Percentiles rank a stretch among this genome's conserved stretches.
Evolutionary conservation across 2,888 invertebrate species (phyloP).

Genomic region (Linnaemya vulpina): DNA sequence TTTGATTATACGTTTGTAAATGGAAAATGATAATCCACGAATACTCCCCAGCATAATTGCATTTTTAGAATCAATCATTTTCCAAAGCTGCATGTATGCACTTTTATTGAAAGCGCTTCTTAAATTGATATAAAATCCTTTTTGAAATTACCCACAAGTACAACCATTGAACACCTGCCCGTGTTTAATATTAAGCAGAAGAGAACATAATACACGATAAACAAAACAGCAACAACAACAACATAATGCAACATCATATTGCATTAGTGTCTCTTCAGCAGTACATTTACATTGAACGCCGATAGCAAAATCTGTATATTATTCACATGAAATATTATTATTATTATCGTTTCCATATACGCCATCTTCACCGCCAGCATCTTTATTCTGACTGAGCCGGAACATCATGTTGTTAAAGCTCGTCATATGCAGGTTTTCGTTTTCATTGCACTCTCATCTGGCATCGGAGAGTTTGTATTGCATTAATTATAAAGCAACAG

Average conservation of each 20-base stretch:
- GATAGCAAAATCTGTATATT: slow-evolving; percentile 42
- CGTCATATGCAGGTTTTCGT: slow-evolving; percentile 29
- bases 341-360: slow-evolving; percentile 11
- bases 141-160: neutral
- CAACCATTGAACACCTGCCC: neutral
- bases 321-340: slow-evolving; percentile 42
- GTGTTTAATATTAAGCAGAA: neutral
- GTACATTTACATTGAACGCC: slow-evolving; percentile 26
- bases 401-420: slow-evolving; percentile 12
- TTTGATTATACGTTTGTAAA: neutral
- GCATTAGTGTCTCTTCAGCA: slow-evolving; percentile 38
- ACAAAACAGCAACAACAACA: neutral
- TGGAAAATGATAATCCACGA: neutral
- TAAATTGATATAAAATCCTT: neutral
- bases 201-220: too few relatives aligned
- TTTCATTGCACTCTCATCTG: slow-evolving; percentile 23
- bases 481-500: slow-evolving; percentile 44
- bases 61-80: neutral
- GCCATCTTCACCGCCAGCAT: slow-evolving; percentile 16
- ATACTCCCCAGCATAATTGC: neutral
- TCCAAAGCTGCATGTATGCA: neutral
- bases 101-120: neutral
- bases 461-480: slow-evolving; percentile 25
- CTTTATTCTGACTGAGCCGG: neutral
- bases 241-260: slow-evolving; percentile 32